A percentile compares a stretch with the other conserved stretches of the same genome.
Conservation (phyloP, 1,140 invertebrate species). For the Drosophila cardini region DNA sequence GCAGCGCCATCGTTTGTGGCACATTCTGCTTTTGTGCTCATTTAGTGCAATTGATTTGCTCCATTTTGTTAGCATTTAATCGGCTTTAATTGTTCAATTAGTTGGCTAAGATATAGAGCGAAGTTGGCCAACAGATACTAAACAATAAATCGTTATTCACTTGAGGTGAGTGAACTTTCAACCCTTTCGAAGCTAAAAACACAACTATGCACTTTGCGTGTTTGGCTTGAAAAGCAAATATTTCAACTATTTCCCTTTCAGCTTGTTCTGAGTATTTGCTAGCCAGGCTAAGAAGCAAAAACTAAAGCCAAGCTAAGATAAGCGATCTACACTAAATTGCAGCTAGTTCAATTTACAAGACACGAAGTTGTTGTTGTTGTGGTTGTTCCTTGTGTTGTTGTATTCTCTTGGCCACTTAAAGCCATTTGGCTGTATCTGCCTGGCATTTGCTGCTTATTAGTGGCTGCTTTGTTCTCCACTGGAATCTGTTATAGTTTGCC, state of each 20-base stretch:
- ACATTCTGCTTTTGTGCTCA: constrained; percentile 39
- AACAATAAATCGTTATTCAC: neutral
- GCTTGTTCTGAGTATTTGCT: constrained; percentile 8
- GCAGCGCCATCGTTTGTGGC: constrained; percentile 9
- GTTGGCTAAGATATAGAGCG: constrained; percentile 41
- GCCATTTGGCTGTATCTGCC: constrained; percentile 26
- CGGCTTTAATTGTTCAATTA: constrained; percentile 74
- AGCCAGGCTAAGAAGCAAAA: constrained; percentile 37
- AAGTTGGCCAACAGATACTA: constrained; percentile 13
- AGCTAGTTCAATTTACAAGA: constrained; percentile 65
- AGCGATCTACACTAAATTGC: constrained; percentile 66
- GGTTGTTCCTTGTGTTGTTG: constrained; percentile 10
- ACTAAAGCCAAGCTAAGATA: constrained; percentile 22
- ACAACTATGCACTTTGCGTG: constrained; percentile 56
- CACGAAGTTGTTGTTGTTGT: constrained; percentile 11
- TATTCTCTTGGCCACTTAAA: constrained; percentile 28
- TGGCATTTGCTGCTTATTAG: constrained; percentile 57
- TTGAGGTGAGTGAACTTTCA: constrained; percentile 47
- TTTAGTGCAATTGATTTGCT: constrained; percentile 44
- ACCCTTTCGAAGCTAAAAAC: constrained; percentile 13
- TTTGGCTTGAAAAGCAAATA: constrained; percentile 55
- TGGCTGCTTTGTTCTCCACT: constrained; percentile 42
- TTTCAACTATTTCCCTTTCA: constrained; percentile 52
- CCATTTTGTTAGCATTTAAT: constrained; percentile 54
- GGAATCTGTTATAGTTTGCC: constrained; percentile 44